Evolutionary conservation across 2,113 vertebrate genomes (phyloP).

Genomic region (Apteryx mantelli): DNA sequence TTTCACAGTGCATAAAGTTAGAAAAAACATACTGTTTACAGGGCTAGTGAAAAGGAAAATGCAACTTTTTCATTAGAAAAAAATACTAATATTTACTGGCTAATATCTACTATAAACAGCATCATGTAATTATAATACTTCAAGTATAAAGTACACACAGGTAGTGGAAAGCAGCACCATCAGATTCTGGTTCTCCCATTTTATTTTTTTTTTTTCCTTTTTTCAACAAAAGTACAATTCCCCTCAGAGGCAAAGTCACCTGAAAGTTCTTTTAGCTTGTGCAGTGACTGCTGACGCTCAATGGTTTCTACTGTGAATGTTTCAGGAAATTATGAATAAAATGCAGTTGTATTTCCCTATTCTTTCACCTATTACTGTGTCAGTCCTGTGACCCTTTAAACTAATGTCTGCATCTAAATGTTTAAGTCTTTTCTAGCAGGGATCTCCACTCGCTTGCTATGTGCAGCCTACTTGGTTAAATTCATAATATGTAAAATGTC

Average conservation of each 20-base stretch:
- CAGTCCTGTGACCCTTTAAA: background rate
- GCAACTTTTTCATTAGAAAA: background rate
- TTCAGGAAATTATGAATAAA: background rate
- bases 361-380: background rate
- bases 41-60: background rate
- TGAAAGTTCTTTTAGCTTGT: background rate
- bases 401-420: background rate
- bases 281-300: background rate
- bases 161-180: background rate
- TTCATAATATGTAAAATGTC: background rate
- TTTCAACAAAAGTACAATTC: background rate
- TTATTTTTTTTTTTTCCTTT: rapidly evolving
- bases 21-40: background rate
- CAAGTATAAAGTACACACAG: background rate
- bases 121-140: background rate
- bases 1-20: background rate
- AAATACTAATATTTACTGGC: background rate
- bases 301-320: rapidly evolving
- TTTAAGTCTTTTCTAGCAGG: background rate
- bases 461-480: background rate
- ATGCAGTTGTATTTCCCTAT: background rate
- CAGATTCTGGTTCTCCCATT: background rate
- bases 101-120: background rate
- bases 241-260: background rate
- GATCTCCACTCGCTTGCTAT: background rate